Evolutionary conservation across 2,888 invertebrate genomes (phyloP), one percentile per base, ranked within the genome.

Genomic region (Plutella xylostella): DNA sequence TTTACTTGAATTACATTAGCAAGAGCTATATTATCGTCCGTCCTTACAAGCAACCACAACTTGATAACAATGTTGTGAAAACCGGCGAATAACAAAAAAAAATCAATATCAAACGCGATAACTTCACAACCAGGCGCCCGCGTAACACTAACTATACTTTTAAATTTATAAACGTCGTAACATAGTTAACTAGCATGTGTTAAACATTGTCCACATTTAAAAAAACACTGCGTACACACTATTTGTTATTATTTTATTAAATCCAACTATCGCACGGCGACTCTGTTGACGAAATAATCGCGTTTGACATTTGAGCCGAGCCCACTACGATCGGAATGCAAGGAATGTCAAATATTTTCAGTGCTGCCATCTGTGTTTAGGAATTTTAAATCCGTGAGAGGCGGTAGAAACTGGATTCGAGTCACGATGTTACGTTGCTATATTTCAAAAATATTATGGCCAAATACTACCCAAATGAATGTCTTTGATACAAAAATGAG

Each of bases 251-350:
- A 78, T 73, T 80, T 78, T 63, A 74, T 73, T 73, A 79, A 79
- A 78, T 71, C 72, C 83, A 80, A 77, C 82, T 82, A 76, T 68
- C 80, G 76, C 82, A 78, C 78, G 75, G 75, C 78, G 75, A 69
- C 70, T 77, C 82, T 83, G 82, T 84, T 84, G 84, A 85, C 79
- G 84, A 84, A 84, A 84, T 85, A 84, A 79, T 80, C 72, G 75
- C 86, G 87, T 88, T 88, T 88, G 88, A 88, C 88, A 88, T 88
- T 88, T 88, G 86, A 86, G 87, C 87, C 88, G 87, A 87, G 88
- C 87, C 88, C 87, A 87, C 86, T 79, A 84, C 85, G 77, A 72
- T 76, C 65, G 88, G 88, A 85, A 88, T 88, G 84, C 72, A 61
- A 61, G 86, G 88, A 86, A 88, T 88, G 86, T 85, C 83, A 88